Percentiles rank a stretch among this genome's conserved stretches.
Conservation (phyloP, 2,113 vertebrate genomes). For the Hucho hucho region DNA sequence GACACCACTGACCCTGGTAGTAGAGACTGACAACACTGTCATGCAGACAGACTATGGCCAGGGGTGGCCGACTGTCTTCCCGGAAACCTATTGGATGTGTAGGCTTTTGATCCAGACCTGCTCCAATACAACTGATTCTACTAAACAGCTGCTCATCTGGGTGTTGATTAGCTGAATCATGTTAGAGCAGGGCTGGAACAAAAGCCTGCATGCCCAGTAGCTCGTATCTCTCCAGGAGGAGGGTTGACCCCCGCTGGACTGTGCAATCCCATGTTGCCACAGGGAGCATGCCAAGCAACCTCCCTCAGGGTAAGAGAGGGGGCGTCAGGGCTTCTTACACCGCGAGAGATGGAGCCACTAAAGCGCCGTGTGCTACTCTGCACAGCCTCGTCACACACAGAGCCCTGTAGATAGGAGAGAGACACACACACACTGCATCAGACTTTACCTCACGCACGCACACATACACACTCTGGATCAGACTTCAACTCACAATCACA, state of each 20-base stretch:
- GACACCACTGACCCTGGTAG: neutral
- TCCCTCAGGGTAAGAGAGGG: neutral
- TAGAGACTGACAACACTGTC: constrained; percentile 2
- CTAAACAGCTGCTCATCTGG: too few relatives aligned
- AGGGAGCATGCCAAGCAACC: constrained; percentile 6
- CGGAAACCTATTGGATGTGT: too few relatives aligned
- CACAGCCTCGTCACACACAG: constrained; percentile 67
- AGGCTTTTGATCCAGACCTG: too few relatives aligned
- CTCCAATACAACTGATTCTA: too few relatives aligned
- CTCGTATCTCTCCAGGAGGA: too few relatives aligned
- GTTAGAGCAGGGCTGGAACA: too few relatives aligned
- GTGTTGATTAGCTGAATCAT: neutral
- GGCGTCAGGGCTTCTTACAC: constrained; percentile 68
- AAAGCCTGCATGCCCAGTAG: too few relatives aligned
- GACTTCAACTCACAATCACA: too few relatives aligned
- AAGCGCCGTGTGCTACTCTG: constrained; percentile 50
- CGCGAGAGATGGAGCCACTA: constrained; percentile 1
- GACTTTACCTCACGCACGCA: too few relatives aligned
- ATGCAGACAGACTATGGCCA: constrained; percentile 13
- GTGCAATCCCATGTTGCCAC: neutral
- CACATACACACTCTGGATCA: too few relatives aligned
- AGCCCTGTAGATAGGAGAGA: constrained; percentile 66
- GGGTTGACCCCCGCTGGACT: neutral
- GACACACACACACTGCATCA: too few relatives aligned
- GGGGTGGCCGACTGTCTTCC: too few relatives aligned